Base-by-base conservation (phyloP, 1,140 invertebrate species). In the Pararge aegeria region DNA sequence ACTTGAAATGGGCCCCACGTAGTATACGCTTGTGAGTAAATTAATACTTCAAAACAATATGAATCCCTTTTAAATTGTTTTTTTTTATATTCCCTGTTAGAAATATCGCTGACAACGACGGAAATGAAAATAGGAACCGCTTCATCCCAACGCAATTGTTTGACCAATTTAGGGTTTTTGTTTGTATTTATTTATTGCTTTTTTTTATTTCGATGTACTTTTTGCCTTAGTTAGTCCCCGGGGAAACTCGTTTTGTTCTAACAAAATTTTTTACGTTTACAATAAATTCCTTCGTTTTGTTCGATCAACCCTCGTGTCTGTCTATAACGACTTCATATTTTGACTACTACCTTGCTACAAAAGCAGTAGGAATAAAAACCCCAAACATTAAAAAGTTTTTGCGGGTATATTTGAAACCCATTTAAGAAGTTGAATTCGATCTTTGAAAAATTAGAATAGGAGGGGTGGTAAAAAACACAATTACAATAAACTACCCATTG, bases 71-170 rank as follows among this genome's bases (percentile, higher is more conserved):
- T 12, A n/a, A 34, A 34, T 34, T 34, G 10, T n/a, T 34, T 34
- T 34, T 10, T 34, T 34, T 12, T 34, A 24, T 24, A 24, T 24
- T 24, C 7, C 24, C 24, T 7, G 50, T 37, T 38, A 9, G 21
- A 52, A 52, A 13, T 38, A 52, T 38, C 30, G 10, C 50, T 21
- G 37, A 52, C 16, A 20, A 37, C 20, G 19, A 10, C 16, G 27
- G 13, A 38, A 52, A 34, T 52, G 50, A 38, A 52, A 52, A 52
- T 52, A 34, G 30, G 49, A 51, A 38, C 10, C 4, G 50, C 16
- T 52, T 52, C 30, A 52, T 34, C 18, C 15, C n/a, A 18, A 51
- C n/a, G 20, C 20, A 49, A 34, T 49, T 49, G 46, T 24, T 24
- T 12, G n/a, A 24, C n/a, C 46, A 49, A 49, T 49, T 49, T 24